Conservation (phyloP, 2,797 vertebrate species). For the Halcyon badia region DNA sequence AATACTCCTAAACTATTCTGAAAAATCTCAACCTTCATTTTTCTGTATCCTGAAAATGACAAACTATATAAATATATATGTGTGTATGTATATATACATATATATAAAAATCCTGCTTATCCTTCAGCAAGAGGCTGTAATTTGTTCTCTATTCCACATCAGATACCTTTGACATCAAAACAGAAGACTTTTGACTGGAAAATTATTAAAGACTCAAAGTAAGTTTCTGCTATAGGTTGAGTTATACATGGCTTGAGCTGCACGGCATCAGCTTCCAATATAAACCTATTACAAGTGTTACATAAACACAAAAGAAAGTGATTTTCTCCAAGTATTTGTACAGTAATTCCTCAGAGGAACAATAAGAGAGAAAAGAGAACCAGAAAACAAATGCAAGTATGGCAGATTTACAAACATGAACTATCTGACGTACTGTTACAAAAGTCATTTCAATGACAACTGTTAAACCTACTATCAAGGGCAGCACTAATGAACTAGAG, state of each 20-base stretch:
- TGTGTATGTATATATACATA: too few relatives aligned
- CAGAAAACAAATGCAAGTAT: constrained; percentile 24
- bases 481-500: constrained; percentile 1
- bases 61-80: background rate
- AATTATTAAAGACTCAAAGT: background rate
- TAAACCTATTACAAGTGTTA: background rate
- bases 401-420: constrained; percentile 29
- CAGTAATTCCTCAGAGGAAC: constrained; percentile 2
- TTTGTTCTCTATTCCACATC: background rate
- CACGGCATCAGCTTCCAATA: background rate
- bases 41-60: background rate
- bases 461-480: constrained; percentile 6
- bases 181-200: background rate
- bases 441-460: constrained; percentile 22
- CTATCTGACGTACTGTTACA: constrained; percentile 28
- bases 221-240: background rate
- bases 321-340: constrained; percentile 36
- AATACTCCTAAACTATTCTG: background rate
- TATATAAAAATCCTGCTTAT: background rate
- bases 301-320: background rate
- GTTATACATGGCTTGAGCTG: background rate
- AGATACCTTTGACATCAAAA: constrained; percentile 4
- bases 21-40: background rate
- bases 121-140: background rate
- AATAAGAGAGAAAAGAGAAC: background rate